These are phyloP conservation scores for Pipa parva DNA, from an alignment of 2,113 vertebrate genomes.

Conservation along the genomic window DNA sequence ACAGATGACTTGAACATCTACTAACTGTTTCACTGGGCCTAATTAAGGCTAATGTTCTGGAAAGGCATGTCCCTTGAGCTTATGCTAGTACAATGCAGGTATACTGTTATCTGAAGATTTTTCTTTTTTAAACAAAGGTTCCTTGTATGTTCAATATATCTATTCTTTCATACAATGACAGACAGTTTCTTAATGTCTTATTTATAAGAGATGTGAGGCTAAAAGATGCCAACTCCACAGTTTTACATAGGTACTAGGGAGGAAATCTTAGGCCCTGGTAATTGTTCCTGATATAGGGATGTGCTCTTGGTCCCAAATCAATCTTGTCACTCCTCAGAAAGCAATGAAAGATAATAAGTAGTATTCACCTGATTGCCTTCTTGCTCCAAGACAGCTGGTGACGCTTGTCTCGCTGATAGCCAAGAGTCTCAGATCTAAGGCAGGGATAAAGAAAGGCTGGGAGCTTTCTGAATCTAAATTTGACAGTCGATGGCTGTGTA, in stretches of 20 bases:
- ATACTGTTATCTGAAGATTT: conserved; percentile 25
- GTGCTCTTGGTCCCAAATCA: conserved; percentile 65
- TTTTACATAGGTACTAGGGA: conserved; percentile 43
- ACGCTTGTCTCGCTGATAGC: conserved; percentile 74
- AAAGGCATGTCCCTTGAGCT: conserved; percentile 44
- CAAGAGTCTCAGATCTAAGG: conserved; percentile 72
- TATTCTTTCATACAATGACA: neutral
- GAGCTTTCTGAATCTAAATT: conserved; percentile 69
- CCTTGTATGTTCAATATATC: neutral
- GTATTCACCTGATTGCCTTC: conserved; percentile 78
- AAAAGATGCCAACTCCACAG: conserved; percentile 14
- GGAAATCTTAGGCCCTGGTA: conserved; percentile 47
- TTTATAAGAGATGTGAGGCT: conserved; percentile 11
- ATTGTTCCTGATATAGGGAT: conserved; percentile 55
- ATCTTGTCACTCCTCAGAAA: conserved; percentile 69
- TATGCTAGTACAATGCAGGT: neutral
- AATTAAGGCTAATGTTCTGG: conserved; percentile 51
- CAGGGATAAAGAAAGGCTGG: conserved; percentile 69
- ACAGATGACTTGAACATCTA: conserved; percentile 49
- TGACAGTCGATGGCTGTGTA: conserved; percentile 71
- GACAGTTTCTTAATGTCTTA: neutral
- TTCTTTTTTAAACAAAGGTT: conserved; percentile 11
- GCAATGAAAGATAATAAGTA: conserved; percentile 75
- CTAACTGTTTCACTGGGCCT: conserved; percentile 51
- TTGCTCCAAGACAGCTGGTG: conserved; percentile 73